phyloP scores from a whole-genome alignment of 2,888 invertebrate species.

The Pachymerium ferrugineum region DNA sequence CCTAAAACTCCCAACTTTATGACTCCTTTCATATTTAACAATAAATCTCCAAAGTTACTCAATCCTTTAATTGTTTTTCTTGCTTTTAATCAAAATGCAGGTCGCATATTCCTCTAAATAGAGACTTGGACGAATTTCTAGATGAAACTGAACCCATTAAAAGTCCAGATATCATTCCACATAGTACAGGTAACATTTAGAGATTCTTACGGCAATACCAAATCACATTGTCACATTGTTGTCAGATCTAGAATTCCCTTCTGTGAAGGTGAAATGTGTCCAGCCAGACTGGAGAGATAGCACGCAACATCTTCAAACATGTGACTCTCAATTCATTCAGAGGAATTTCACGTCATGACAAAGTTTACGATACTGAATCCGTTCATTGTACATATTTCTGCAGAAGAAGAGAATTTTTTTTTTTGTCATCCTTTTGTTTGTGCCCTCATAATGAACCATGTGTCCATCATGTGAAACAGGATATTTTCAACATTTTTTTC shows the following conservation, averaged over 20 bases:
- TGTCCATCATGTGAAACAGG: neutral
- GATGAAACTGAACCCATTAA: neutral
- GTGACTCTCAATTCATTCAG: neutral
- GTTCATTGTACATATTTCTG: neutral
- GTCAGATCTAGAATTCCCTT: conserved; percentile 16
- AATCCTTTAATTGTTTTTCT: neutral
- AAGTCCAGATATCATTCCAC: conserved; percentile 13
- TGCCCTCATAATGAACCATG: neutral
- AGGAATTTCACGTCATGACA: neutral
- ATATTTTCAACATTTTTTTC: neutral
- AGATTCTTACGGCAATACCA: too few species aligned
- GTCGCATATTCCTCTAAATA: neutral
- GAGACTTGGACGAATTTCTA: neutral
- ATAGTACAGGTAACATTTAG: neutral
- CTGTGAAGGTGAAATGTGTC: conserved; percentile 14
- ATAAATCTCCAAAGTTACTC: too few species aligned
- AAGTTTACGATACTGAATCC: neutral
- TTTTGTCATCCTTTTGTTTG: neutral
- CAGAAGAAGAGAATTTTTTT: neutral
- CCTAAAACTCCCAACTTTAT: neutral
- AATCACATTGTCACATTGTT: neutral
- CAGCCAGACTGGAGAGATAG: neutral
- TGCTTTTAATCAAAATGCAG: neutral
- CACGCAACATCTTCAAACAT: neutral
- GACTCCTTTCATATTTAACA: neutral